phyloP scores from a whole-genome alignment of 2,888 invertebrate species.

The Lithophane socia region DNA sequence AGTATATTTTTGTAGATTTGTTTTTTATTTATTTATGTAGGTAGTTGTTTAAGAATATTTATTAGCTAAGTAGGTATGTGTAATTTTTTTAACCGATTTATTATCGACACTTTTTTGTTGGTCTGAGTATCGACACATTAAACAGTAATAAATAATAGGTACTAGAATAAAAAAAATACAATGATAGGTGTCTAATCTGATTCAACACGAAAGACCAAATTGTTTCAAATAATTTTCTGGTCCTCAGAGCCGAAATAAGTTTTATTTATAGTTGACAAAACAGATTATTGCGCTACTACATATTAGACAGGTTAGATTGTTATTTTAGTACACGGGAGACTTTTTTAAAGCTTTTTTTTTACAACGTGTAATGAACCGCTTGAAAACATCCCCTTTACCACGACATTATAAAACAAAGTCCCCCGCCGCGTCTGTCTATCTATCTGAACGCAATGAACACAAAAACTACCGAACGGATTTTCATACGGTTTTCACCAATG shows the following conservation, averaged over 20 bases:
- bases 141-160: background rate
- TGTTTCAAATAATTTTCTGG: background rate
- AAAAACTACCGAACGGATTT: no score
- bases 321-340: background rate
- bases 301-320: background rate
- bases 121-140: no score
- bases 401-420: no score
- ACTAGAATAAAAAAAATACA: background rate
- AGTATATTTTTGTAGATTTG: slow-evolving; percentile 42
- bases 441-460: no score
- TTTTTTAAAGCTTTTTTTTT: background rate
- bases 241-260: background rate
- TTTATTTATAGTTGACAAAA: background rate
- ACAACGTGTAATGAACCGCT: no score
- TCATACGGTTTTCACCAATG: no score
- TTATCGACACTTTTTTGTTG: background rate
- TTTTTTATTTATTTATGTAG: slow-evolving; percentile 26
- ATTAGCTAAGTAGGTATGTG: background rate
- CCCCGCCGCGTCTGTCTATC: no score
- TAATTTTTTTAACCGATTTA: background rate
- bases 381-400: background rate
- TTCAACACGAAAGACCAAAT: background rate
- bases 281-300: background rate
- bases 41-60: background rate
- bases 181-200: background rate